Evolutionary conservation across 2,797 vertebrate genomes (phyloP).

Genomic region (Astyanax mexicanus): DNA sequence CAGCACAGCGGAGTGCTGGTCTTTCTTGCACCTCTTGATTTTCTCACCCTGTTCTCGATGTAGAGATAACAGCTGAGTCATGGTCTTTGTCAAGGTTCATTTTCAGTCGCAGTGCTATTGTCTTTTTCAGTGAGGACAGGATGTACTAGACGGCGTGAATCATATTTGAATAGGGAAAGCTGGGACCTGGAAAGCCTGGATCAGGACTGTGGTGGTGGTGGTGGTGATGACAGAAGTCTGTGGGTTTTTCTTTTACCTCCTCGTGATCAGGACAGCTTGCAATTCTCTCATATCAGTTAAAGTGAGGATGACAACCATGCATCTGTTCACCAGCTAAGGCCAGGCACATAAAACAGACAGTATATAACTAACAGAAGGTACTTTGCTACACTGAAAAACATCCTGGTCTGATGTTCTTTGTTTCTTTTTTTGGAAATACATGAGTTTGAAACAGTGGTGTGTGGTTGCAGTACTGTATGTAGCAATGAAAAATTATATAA

Average conservation of each 20-base stretch:
- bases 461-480: no score
- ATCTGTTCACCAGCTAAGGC: not conserved
- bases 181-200: not conserved
- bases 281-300: not conserved
- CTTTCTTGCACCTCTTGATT: not conserved
- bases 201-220: not conserved
- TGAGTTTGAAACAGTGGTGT: no score
- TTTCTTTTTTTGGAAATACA: no score
- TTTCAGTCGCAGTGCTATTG: conserved; percentile 11
- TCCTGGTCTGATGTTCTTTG: no score
- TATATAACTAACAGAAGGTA: not conserved
- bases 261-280: not conserved
- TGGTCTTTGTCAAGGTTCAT: not conserved
- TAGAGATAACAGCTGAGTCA: conserved; percentile 10
- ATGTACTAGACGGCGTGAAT: not conserved
- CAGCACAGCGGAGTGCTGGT: not conserved
- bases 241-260: not conserved
- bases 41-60: not conserved
- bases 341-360: not conserved
- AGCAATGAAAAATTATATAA: no score
- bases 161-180: conserved; percentile 1
- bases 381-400: no score
- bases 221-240: not conserved
- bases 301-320: not conserved
- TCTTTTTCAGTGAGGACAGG: not conserved